phyloP scores from a whole-genome alignment of 2,797 vertebrate genomes.

The Lagodon rhomboides region DNA sequence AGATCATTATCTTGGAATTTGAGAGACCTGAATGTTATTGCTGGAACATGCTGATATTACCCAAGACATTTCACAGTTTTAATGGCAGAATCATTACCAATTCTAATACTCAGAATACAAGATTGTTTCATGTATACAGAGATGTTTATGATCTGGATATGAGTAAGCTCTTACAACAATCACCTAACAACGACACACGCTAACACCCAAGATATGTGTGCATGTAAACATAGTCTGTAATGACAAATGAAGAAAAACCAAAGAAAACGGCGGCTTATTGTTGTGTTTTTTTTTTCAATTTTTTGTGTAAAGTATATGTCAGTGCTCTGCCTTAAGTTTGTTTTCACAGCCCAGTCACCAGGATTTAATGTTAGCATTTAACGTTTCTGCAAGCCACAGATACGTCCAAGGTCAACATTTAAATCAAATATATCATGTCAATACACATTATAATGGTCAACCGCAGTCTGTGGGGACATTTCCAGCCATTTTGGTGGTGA shows the following conservation, averaged over 20 bases:
- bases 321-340: constrained; percentile 26
- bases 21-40: constrained; percentile 37
- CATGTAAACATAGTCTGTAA: constrained; percentile 57
- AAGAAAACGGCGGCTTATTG: constrained; percentile 38
- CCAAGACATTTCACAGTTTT: not conserved
- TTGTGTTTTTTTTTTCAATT: constrained; percentile 29
- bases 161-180: constrained; percentile 24
- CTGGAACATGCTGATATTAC: constrained; percentile 27
- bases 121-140: not conserved
- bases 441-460: too few relatives aligned
- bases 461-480: too few relatives aligned
- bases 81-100: constrained; percentile 8
- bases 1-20: constrained; percentile 13
- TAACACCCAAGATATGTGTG: constrained; percentile 34
- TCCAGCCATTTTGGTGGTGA: too few relatives aligned
- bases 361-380: too few relatives aligned
- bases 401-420: too few relatives aligned
- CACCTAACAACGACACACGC: constrained; percentile 16
- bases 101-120: constrained; percentile 9
- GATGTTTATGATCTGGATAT: constrained; percentile 9
- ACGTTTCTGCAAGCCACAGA: too few relatives aligned
- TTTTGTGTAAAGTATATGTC: constrained; percentile 38
- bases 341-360: constrained; percentile 1
- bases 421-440: too few relatives aligned
- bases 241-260: constrained; percentile 25